These are phyloP conservation scores for Polyommatus iphigenia DNA, from an alignment of 2,888 invertebrate genomes.

Conservation along the genomic window DNA sequence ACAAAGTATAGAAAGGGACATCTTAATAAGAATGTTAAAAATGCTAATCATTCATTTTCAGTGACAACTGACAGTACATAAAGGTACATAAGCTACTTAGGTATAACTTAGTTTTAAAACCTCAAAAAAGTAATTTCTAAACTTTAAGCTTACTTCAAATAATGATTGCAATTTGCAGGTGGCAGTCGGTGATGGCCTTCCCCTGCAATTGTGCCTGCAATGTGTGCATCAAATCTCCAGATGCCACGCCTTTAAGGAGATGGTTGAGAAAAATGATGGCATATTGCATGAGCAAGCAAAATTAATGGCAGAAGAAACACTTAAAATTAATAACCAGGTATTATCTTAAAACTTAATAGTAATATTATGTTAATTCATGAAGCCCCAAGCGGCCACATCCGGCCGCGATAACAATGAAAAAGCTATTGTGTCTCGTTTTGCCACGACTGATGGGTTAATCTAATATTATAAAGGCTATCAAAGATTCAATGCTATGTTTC, in stretches of 20 bases:
- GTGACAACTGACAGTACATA: neutral
- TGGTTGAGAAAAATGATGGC: conserved; percentile 80
- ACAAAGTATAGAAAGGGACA: neutral
- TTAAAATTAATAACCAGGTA: conserved; percentile 55
- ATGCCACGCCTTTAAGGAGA: conserved; percentile 82
- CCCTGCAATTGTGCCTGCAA: conserved; percentile 81
- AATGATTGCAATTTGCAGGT: conserved; percentile 56
- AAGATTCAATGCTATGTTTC: neutral
- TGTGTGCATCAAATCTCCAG: conserved; percentile 83
- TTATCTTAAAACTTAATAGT: conserved; percentile 1
- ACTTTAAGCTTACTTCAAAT: neutral
- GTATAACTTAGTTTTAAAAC: too few species aligned
- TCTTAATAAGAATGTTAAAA: neutral
- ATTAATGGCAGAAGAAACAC: conserved; percentile 54
- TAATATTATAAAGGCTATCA: neutral
- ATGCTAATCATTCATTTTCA: neutral
- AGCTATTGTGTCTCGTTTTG: too few species aligned
- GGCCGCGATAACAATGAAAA: too few species aligned
- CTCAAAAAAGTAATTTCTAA: too few species aligned
- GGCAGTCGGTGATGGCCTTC: conserved; percentile 80
- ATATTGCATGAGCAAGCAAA: conserved; percentile 74
- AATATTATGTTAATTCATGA: neutral
- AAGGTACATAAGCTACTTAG: too few species aligned
- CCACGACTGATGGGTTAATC: too few species aligned
- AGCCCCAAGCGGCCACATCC: too few species aligned